phyloP scores from a whole-genome alignment of 2,113 vertebrate species.

The Eudyptes chrysolophus region DNA sequence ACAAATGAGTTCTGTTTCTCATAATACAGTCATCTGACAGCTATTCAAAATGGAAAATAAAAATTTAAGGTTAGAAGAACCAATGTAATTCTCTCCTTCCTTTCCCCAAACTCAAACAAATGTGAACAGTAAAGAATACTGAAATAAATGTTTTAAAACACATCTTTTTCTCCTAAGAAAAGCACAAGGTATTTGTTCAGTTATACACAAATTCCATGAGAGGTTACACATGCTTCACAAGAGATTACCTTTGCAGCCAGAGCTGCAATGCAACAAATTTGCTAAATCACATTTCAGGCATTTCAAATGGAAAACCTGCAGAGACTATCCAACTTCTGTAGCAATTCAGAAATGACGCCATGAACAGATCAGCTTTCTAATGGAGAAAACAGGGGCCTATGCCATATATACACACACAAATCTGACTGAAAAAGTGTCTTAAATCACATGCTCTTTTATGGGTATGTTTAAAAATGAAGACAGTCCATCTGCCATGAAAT shows the following conservation, averaged over 20 bases:
- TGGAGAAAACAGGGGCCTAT: neutral
- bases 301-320: slow-evolving; percentile 8
- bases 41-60: neutral
- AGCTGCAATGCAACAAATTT: neutral
- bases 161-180: neutral
- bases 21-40: neutral
- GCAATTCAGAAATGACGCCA: neutral
- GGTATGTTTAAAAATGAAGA: neutral
- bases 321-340: neutral
- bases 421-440: neutral
- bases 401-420: neutral
- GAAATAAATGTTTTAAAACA: neutral
- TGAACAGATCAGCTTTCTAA: neutral
- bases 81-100: neutral
- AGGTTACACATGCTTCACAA: neutral
- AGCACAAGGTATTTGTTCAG: neutral
- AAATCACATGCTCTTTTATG: neutral
- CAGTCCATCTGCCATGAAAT: neutral
- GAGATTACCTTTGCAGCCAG: neutral
- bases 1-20: neutral
- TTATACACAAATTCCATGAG: neutral
- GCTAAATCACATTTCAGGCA: slow-evolving; percentile 4
- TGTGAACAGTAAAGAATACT: neutral
- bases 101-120: neutral
- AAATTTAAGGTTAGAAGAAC: neutral